Conservation (phyloP, 2,797 vertebrate genomes). For the Cossypha heuglini region DNA sequence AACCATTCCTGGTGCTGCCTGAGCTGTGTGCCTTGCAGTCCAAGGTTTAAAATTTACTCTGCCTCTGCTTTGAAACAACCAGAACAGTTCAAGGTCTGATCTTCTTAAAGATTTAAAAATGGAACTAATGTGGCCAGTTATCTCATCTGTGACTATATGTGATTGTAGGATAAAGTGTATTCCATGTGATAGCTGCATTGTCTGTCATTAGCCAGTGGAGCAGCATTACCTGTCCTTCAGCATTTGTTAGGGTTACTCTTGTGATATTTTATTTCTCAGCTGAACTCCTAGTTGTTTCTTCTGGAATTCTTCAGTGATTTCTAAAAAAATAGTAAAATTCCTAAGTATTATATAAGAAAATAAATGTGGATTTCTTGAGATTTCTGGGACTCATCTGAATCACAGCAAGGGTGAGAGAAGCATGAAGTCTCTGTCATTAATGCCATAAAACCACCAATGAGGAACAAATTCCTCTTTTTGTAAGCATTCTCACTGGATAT, state of each 20-base stretch:
- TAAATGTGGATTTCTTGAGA: neutral
- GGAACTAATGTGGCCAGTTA: neutral
- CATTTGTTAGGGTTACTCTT: neutral
- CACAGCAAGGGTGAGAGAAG: neutral
- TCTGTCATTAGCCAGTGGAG: neutral
- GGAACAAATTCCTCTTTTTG: neutral
- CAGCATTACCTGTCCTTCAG: neutral
- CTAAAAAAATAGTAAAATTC: neutral
- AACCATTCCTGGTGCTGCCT: neutral
- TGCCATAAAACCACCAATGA: neutral
- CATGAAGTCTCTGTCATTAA: neutral
- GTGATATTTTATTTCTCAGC: neutral
- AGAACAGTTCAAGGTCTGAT: neutral
- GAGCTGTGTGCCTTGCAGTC: neutral
- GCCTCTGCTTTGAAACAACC: neutral
- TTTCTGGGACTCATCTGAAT: neutral
- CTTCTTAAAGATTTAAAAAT: neutral
- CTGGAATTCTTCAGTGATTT: neutral
- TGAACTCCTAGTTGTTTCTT: neutral
- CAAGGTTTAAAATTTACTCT: neutral
- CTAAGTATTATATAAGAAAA: neutral
- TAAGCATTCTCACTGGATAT: neutral
- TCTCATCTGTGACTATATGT: neutral
- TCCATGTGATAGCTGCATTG: neutral
- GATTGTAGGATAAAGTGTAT: neutral